Percentiles rank a stretch among this genome's conserved stretches.
Evolutionary conservation across 1,140 invertebrate genomes (phyloP).

Genomic region (Hermatobates lingyangjiaoensis): DNA sequence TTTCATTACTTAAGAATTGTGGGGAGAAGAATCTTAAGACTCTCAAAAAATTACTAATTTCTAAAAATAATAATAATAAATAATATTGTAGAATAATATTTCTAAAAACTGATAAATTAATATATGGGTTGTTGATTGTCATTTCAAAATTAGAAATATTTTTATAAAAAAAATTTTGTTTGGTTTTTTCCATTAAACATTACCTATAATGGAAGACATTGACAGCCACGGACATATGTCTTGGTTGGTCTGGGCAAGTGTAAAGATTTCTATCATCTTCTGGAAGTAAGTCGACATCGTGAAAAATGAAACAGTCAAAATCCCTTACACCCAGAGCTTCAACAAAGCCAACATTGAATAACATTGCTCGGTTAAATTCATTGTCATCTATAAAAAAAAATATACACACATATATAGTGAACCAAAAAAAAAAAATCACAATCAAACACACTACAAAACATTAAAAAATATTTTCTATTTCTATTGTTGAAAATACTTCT

Average conservation of each 20-base stretch:
- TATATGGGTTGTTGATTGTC: too few species aligned
- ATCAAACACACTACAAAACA: neutral
- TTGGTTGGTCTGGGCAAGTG: constrained; percentile 69
- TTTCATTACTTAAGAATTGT: too few species aligned
- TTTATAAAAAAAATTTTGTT: too few species aligned
- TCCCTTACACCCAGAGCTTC: constrained; percentile 58
- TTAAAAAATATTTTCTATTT: neutral
- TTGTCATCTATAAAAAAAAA: constrained; percentile 29
- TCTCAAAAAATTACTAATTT: too few species aligned
- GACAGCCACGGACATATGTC: constrained; percentile 88
- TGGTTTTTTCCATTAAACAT: too few species aligned
- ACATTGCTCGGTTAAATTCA: constrained; percentile 75
- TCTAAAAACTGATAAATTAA: too few species aligned
- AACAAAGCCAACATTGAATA: constrained; percentile 88
- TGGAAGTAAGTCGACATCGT: constrained; percentile 86
- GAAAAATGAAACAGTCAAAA: constrained; percentile 86
- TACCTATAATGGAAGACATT: constrained; percentile 76
- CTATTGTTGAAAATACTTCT: neutral
- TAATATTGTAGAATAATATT: too few species aligned
- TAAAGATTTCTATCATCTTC: constrained; percentile 85
- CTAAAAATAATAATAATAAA: too few species aligned
- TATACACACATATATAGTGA: neutral
- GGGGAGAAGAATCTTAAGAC: too few species aligned
- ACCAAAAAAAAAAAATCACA: neutral
- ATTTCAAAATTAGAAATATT: too few species aligned